phyloP scores from a whole-genome alignment of 2,797 vertebrate species.

The Coregonus ussuriensis region DNA sequence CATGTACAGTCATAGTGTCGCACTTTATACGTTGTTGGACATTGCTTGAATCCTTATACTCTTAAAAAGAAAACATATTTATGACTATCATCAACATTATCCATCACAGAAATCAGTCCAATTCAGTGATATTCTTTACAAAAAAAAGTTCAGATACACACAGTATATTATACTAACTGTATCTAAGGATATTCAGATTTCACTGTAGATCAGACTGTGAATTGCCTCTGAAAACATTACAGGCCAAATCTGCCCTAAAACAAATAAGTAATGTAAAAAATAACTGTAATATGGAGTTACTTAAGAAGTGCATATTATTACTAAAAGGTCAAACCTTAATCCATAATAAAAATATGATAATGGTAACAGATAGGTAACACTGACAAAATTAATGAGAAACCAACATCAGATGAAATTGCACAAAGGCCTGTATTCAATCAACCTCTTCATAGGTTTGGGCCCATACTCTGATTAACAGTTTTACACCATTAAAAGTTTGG shows the following conservation, averaged over 20 bases:
- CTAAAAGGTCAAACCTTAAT: constrained; percentile 72
- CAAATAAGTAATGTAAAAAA: constrained; percentile 63
- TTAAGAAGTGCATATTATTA: constrained; percentile 68
- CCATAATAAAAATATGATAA: constrained; percentile 68
- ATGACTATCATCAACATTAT: constrained; percentile 13
- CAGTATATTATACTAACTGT: neutral
- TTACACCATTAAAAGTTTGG: constrained; percentile 6
- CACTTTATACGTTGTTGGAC: constrained; percentile 43
- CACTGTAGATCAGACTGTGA: constrained; percentile 8
- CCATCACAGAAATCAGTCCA: neutral
- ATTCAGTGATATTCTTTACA: neutral
- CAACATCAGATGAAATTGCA: constrained; percentile 77
- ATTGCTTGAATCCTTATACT: constrained; percentile 7
- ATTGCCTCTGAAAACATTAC: neutral
- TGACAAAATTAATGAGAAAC: constrained; percentile 71
- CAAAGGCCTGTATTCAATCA: constrained; percentile 41
- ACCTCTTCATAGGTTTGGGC: neutral
- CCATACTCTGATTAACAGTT: constrained; percentile 4
- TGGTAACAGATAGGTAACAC: constrained; percentile 69
- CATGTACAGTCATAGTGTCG: constrained; percentile 15
- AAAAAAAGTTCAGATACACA: neutral
- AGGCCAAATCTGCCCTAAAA: constrained; percentile 36
- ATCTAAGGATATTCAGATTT: constrained; percentile 6
- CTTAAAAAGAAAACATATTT: constrained; percentile 11
- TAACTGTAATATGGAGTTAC: constrained; percentile 61